Base-by-base conservation (phyloP, 2,888 invertebrate genomes). In the Macrophya annulata region DNA sequence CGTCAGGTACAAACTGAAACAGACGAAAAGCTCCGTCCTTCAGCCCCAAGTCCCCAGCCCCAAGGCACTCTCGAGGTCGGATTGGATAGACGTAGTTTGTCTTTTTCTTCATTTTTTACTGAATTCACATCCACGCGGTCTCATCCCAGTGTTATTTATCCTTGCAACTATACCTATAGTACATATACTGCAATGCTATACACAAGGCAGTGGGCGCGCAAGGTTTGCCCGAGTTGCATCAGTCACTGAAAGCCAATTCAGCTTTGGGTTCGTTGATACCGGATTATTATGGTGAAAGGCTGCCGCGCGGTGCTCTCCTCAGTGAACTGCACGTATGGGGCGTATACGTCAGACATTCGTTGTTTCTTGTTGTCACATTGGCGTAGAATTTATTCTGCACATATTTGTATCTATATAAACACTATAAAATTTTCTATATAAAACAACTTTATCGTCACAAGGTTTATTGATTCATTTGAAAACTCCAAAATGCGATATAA, bases 201-300 rank as follows among this genome's bases (percentile, higher is more conserved):
- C 17, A 37, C 40, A 31, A 9, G 8, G 55, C 55, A 55, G 55
- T 31, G 31, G 62, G 62, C 25, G 62, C 62, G 90, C 90, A 91
- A 91, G 89, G 88, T 88, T 87, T 88, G 88, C 87, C 85, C 86
- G 87, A 87, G 89, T 91, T 91, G 91, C 91, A 90, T 91, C 91
- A 91, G 91, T 86, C 86, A 86, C 86, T 85, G 48, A 45, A 48
- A 68, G 71, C 83, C 68, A 45, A 82, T 79, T 86, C 85, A 79
- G 72, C 84, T 81, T 82, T 86, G 86, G 79, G 85, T 85, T 84
- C 85, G 72, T 77, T 84, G 84, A 86, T 87, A 90, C 88, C 89
- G 88, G 91, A 88, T 91, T 91, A 91, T 91, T 91, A 91, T 88
- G 91, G 91, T 90, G 91, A 91, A 91, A 91, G 91, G 90, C 91